phyloP scores from a whole-genome alignment of 2,797 vertebrate genomes.

The Scleropages formosus region DNA sequence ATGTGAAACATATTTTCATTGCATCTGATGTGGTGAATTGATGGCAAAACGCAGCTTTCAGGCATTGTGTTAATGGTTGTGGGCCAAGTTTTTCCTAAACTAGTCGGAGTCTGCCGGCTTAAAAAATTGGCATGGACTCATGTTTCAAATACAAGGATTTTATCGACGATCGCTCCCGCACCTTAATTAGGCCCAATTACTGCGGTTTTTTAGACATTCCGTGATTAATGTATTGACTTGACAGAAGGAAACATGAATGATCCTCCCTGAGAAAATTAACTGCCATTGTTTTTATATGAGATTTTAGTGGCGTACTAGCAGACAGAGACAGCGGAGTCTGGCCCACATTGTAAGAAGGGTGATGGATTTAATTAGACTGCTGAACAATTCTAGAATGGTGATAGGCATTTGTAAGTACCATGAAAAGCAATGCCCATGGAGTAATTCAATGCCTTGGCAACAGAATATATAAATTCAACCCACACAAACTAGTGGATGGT shows the following conservation, averaged over 20 bases:
- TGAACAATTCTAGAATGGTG: too few species aligned
- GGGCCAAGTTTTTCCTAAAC: neutral
- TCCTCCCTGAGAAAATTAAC: slow-evolving; percentile 24
- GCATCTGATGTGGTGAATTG: neutral
- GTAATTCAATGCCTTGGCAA: neutral
- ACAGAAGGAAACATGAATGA: slow-evolving; percentile 24
- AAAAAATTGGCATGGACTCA: neutral
- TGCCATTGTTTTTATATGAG: slow-evolving; percentile 28
- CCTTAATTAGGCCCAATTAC: neutral
- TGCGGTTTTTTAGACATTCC: neutral
- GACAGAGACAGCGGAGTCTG: slow-evolving; percentile 8
- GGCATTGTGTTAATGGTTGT: neutral
- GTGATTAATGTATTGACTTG: slow-evolving; percentile 29
- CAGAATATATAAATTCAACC: neutral
- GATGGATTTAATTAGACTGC: neutral
- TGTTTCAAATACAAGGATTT: neutral
- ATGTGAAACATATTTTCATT: neutral
- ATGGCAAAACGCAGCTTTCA: too few species aligned
- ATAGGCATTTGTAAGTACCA: too few species aligned
- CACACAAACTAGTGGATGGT: neutral
- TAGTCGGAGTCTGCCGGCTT: neutral
- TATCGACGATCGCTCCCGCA: neutral
- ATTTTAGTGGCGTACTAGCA: slow-evolving; percentile 29
- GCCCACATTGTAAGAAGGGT: slow-evolving; percentile 11
- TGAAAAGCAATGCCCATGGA: too few species aligned